These are phyloP conservation scores for Conchocele bisecta DNA, from an alignment of 2,888 invertebrate species.

Conservation along the genomic window DNA sequence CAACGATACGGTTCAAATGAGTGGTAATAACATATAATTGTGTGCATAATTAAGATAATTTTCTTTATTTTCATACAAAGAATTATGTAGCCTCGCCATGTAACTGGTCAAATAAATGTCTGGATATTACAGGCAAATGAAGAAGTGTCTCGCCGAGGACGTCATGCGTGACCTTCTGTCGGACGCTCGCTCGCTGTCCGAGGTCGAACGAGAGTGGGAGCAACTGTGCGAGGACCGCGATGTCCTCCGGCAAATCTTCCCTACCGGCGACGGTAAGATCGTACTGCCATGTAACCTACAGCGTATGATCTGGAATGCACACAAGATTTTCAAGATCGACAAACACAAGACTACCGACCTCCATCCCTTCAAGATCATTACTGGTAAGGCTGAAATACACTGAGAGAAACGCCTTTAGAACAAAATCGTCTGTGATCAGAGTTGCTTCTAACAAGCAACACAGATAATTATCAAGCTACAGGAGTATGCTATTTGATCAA, in stretches of 20 bases:
- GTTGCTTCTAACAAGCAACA: too few species aligned
- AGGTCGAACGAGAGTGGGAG: constrained; percentile 98
- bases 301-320: constrained; percentile 99
- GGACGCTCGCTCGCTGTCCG: constrained; percentile 93
- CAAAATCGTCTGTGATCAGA: too few species aligned
- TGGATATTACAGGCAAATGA: constrained; percentile 87
- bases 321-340: constrained; percentile 99
- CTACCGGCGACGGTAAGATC: constrained; percentile 97
- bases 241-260: constrained; percentile 95
- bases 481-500: too few species aligned
- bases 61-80: too few species aligned
- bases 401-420: too few species aligned
- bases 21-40: too few species aligned
- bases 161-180: constrained; percentile 96
- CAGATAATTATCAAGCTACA: too few species aligned
- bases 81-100: too few species aligned
- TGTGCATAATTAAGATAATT: too few species aligned
- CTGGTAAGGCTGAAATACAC: too few species aligned
- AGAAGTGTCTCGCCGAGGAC: constrained; percentile 88
- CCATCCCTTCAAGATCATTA: constrained; percentile 95
- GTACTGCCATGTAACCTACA: constrained; percentile 98
- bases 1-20: too few species aligned
- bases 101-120: too few species aligned
- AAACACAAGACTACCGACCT: constrained; percentile 95
- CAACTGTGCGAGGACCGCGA: constrained; percentile 94